Evolutionary conservation across 2,888 invertebrate species (phyloP).

Genomic region (Phania funesta): DNA sequence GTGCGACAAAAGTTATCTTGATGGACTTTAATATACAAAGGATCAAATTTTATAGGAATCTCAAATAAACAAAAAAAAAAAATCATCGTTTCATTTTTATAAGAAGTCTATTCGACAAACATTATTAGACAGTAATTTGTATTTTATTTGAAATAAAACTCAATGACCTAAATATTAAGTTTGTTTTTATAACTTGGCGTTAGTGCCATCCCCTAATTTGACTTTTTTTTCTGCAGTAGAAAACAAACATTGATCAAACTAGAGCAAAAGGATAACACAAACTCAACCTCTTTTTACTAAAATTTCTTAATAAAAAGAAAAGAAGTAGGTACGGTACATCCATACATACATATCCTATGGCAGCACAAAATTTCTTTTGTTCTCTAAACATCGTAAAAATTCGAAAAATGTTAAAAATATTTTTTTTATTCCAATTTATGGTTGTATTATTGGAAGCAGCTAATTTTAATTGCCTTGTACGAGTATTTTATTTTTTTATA

Average conservation of each 20-base stretch:
- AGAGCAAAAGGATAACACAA: slow-evolving; percentile 1
- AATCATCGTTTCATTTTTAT: background rate
- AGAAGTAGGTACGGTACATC: background rate
- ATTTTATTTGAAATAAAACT: slow-evolving; percentile 14
- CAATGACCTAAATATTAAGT: slow-evolving; percentile 50
- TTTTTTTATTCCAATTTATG: background rate
- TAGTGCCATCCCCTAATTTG: slow-evolving; percentile 15
- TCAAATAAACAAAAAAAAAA: background rate
- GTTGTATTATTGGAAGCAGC: background rate
- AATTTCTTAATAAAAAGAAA: background rate
- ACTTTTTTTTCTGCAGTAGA: slow-evolving; percentile 1
- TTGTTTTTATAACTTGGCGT: slow-evolving; percentile 15
- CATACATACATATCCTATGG: background rate
- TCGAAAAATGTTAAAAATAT: no score
- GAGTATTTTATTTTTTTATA: background rate
- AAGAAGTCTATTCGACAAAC: background rate
- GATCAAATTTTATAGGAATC: no score
- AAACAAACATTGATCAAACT: slow-evolving; percentile 51
- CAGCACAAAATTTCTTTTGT: no score
- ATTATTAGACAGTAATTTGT: background rate
- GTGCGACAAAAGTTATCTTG: no score
- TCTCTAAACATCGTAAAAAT: no score
- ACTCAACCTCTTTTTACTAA: slow-evolving; percentile 1
- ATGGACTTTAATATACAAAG: no score
- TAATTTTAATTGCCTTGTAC: background rate